Evolutionary conservation across 2,797 vertebrate species (phyloP).

Genomic region (Tragelaphus oryx): DNA sequence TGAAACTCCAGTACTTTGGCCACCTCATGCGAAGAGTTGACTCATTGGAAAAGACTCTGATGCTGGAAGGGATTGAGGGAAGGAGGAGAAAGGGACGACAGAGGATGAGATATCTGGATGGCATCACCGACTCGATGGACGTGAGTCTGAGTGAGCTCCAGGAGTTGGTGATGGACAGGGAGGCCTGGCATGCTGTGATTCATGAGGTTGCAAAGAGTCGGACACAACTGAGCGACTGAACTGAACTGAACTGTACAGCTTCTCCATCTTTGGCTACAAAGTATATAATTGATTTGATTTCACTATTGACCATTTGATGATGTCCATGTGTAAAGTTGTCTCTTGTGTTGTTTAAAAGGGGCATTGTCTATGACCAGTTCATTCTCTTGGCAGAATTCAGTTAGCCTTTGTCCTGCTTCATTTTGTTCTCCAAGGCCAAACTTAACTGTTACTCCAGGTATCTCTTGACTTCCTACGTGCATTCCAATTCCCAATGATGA

Average conservation of each 20-base stretch:
- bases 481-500: neutral
- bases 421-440: neutral
- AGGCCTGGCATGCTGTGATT: too few relatives aligned
- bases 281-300: neutral
- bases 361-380: neutral
- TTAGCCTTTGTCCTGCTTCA: neutral
- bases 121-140: too few relatives aligned
- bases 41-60: too few relatives aligned
- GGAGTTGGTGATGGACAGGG: too few relatives aligned
- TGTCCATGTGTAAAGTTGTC: neutral
- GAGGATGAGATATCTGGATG: too few relatives aligned
- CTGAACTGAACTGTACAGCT: neutral
- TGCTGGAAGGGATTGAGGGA: too few relatives aligned
- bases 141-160: too few relatives aligned
- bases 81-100: too few relatives aligned
- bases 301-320: neutral
- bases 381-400: neutral
- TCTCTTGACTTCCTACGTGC: neutral
- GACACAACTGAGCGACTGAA: too few relatives aligned
- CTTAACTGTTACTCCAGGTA: neutral
- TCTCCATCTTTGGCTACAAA: neutral
- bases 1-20: too few relatives aligned
- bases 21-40: too few relatives aligned
- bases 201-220: too few relatives aligned
- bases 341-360: neutral